Conservation (phyloP, 2,888 invertebrate genomes). For the Cacoxenus indagator region DNA sequence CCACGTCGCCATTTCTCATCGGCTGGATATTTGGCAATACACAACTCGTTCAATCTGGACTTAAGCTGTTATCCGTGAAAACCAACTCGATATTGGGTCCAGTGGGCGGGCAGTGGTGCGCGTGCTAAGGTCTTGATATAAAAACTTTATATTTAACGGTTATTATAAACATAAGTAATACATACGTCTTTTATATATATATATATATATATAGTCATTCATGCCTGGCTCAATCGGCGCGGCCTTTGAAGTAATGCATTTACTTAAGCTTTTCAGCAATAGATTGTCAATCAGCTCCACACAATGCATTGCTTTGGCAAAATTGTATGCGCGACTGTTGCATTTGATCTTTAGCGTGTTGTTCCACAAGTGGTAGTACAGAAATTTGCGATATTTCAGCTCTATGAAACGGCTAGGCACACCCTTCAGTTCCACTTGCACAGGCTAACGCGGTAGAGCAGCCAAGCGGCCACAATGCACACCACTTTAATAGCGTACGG, state of each 20-base stretch:
- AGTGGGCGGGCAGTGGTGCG: constrained; percentile 43
- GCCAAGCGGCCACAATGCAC: constrained; percentile 52
- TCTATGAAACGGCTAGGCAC: constrained; percentile 57
- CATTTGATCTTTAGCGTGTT: constrained; percentile 55
- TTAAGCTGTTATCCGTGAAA: constrained; percentile 64
- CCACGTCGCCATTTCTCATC: constrained; percentile 67
- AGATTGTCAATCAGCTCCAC: constrained; percentile 55
- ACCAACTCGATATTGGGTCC: constrained; percentile 57
- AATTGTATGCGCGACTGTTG: constrained; percentile 43
- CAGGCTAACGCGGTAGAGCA: constrained; percentile 51
- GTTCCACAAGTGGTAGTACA: constrained; percentile 49
- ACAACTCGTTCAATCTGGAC: constrained; percentile 56
- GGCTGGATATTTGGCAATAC: constrained; percentile 60
- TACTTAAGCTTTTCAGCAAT: constrained; percentile 57
- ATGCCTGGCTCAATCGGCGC: constrained; percentile 45
- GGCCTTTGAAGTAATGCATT: constrained; percentile 49
- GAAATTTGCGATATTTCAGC: constrained; percentile 38
- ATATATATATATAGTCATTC: no score
- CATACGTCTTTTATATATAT: constrained; percentile 50
- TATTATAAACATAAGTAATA: background rate
- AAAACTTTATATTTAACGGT: background rate
- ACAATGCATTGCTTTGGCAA: constrained; percentile 43
- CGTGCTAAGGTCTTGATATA: constrained; percentile 38
- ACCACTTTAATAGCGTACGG: constrained; percentile 53
- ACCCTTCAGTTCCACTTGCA: constrained; percentile 60